Conservation (phyloP, 1,140 invertebrate species). For the Proales similis region DNA sequence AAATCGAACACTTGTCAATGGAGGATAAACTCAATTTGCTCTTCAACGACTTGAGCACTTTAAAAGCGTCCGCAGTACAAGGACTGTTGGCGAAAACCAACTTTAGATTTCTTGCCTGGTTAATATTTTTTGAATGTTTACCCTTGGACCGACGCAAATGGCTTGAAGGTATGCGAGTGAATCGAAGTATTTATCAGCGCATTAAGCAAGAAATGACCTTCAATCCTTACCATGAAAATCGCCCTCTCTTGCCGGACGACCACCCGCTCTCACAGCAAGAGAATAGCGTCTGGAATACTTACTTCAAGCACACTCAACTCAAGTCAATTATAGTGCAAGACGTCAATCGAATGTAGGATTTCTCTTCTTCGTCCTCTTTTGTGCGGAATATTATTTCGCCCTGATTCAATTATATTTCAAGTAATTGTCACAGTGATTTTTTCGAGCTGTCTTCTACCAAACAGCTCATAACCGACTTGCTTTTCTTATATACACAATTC, state of each 20-base stretch:
- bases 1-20: constrained; percentile 17
- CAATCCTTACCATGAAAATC: constrained; percentile 1
- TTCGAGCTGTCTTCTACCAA: constrained; percentile 1
- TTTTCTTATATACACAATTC: constrained; percentile 36
- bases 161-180: not conserved
- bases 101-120: constrained; percentile 35
- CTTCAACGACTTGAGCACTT: constrained; percentile 29
- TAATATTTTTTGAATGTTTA: constrained; percentile 29
- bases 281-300: constrained; percentile 32
- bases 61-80: constrained; percentile 33
- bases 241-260: not conserved
- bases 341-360: constrained; percentile 33
- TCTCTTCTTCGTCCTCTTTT: not conserved
- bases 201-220: constrained; percentile 29
- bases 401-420: no score
- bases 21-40: constrained; percentile 22
- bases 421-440: constrained; percentile 25
- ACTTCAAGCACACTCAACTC: constrained; percentile 19
- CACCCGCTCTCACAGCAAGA: constrained; percentile 31
- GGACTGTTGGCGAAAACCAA: constrained; percentile 28
- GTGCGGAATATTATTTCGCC: no score
- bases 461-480: constrained; percentile 5
- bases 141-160: constrained; percentile 22
- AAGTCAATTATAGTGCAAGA: constrained; percentile 31
- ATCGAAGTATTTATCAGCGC: constrained; percentile 25